Evolutionary conservation across 2,113 vertebrate genomes (phyloP).

Genomic region (Gymnorhina tibicen): DNA sequence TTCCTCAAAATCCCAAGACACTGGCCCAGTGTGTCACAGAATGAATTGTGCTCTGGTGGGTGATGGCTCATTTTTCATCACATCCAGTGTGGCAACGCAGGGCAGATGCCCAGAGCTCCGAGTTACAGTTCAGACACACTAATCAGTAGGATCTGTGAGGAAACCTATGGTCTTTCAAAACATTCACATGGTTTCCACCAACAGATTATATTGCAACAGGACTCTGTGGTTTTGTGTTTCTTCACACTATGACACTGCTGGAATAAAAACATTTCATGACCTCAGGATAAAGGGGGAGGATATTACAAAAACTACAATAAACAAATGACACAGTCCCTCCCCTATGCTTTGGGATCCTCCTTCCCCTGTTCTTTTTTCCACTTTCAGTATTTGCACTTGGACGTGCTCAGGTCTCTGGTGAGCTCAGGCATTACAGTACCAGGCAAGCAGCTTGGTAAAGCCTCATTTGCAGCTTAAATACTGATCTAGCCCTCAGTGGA

Average conservation of each 20-base stretch:
- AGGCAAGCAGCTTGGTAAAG: background rate
- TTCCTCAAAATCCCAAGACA: background rate
- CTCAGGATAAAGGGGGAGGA: background rate
- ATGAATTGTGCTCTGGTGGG: background rate
- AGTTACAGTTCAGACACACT: background rate
- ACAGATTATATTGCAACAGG: slow-evolving; percentile 21
- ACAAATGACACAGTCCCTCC: background rate
- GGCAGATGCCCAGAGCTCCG: background rate
- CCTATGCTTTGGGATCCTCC: background rate
- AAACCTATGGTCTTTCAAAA: slow-evolving; percentile 38
- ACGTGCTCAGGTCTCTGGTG: background rate
- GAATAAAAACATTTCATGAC: background rate
- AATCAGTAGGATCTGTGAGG: slow-evolving; percentile 29
- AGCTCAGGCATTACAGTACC: background rate
- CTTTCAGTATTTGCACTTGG: background rate
- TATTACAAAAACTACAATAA: background rate
- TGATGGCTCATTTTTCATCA: background rate
- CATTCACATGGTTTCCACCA: slow-evolving; percentile 6
- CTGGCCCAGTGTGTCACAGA: background rate
- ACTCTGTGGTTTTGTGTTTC: background rate
- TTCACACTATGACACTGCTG: background rate
- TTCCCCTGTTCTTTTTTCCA: background rate
- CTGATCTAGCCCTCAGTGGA: background rate
- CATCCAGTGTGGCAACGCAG: background rate
- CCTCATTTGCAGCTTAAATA: background rate